Base-by-base conservation (phyloP, 92 coral and sea anemone species). In the Isaurus tuberculatus region DNA sequence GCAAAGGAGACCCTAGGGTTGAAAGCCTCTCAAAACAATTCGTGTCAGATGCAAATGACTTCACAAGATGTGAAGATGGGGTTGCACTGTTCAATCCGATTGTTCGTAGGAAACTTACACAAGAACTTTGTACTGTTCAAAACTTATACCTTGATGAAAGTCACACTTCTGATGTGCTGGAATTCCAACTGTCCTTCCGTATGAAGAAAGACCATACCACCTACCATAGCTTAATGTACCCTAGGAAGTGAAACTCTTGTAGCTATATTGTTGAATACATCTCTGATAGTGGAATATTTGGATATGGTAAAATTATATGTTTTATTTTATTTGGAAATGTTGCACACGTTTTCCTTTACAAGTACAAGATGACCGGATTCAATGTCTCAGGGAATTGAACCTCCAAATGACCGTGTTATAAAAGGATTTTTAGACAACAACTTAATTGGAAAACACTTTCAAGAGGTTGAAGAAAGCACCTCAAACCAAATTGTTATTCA, bases 191-290 rank as follows among this genome's bases (percentile, higher is more conserved):
- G 19, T 84, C 91, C 26, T 88, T 49, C 49, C 49, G 89, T 57
- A 79, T 89, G 80, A 85, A 51, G 32, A 89, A 80, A 31, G 90
- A 68, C 4, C 86, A 81, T 64, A 77, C 37, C n/a, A 74, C 80
- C 17, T 89, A 69, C 53, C 88, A 89, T 31, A 89, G 92, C 20
- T 64, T 78, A 3, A 80, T 81, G 90, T 86, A 86, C 34, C 80
- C 90, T 11, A 81, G 92, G 30, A 89, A 63, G 48, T 90, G 88
- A 0, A 89, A 86, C 6, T 89, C 92, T n/a, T n/a, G n/a, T n/a
- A n/a, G n/a, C n/a, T n/a, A n/a, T n/a, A n/a, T n/a, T n/a, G n/a
- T n/a, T n/a, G n/a, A n/a, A n/a, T n/a, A n/a, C n/a, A n/a, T n/a
- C n/a, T n/a, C n/a, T n/a, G n/a, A n/a, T n/a, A n/a, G 30, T 14